Evolutionary conservation across 2,888 invertebrate genomes (phyloP).

Genomic region (Clistopyga incitator): DNA sequence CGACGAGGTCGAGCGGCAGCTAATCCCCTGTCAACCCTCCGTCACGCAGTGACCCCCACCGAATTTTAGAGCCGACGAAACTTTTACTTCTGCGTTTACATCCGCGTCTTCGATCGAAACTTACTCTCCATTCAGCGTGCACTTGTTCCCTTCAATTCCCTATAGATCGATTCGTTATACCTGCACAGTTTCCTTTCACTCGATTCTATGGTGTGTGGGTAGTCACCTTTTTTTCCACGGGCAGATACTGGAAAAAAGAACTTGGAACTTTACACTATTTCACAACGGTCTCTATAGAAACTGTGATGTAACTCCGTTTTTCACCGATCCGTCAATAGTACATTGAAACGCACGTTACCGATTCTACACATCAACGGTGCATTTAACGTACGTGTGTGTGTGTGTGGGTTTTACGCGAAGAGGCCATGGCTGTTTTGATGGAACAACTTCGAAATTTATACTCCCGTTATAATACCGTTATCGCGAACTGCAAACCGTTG

Average conservation of each 20-base stretch:
- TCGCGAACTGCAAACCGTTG: conserved; percentile 38
- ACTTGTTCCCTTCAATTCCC: conserved; percentile 3
- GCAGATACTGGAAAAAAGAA: not conserved
- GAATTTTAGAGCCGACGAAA: conserved; percentile 21
- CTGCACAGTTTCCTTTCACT: not conserved
- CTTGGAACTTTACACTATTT: not conserved
- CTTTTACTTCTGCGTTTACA: not conserved
- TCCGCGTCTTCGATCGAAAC: not conserved
- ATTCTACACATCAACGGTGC: conserved; percentile 13
- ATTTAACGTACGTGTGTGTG: not conserved
- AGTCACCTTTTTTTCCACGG: too few relatives aligned
- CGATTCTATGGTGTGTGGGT: not conserved
- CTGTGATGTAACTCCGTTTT: conserved; percentile 26
- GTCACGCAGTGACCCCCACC: conserved; percentile 65
- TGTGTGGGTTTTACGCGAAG: not conserved
- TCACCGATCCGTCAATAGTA: conserved; percentile 49
- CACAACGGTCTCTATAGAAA: conserved; percentile 1
- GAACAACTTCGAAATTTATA: conserved; percentile 69
- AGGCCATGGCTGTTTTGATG: conserved; percentile 40
- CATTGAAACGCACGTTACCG: conserved; percentile 43
- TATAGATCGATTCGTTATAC: not conserved
- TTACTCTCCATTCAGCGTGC: not conserved
- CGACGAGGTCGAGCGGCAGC: conserved; percentile 67
- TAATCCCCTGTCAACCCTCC: conserved; percentile 73
- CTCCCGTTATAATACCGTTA: conserved; percentile 68